Conservation (phyloP, 2,888 invertebrate species). For the Caenorhabditis japonica region DNA sequence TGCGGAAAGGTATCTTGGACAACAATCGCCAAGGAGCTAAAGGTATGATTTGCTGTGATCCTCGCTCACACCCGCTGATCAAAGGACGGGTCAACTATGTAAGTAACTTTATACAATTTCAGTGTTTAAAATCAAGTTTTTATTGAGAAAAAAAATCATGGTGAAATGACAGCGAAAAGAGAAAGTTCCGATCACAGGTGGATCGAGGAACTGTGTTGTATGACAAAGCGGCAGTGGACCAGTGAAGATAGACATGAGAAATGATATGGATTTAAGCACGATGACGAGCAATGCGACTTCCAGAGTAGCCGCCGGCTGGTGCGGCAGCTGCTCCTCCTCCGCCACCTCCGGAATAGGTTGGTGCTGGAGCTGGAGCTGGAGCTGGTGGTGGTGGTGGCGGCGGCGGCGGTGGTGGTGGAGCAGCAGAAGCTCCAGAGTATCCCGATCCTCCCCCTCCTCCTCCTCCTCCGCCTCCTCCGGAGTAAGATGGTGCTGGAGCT, state of each 20-base stretch:
- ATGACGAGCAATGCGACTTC: slow-evolving; percentile 34
- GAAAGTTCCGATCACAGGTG: slow-evolving; percentile 2
- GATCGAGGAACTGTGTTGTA: slow-evolving; percentile 4
- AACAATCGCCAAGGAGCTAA: too few species aligned
- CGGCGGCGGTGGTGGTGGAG: slow-evolving; percentile 31
- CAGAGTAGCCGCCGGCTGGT: slow-evolving; percentile 16
- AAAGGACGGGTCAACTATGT: too few species aligned
- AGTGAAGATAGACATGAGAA: slow-evolving; percentile 28
- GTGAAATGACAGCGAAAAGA: not conserved
- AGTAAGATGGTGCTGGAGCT: slow-evolving; percentile 29
- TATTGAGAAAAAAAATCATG: too few species aligned
- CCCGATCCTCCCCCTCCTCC: slow-evolving; percentile 33
- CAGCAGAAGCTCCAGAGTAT: slow-evolving; percentile 30
- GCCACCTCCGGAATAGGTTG: too few species aligned
- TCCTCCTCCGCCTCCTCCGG: slow-evolving; percentile 25
- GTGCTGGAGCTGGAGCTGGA: slow-evolving; percentile 10
- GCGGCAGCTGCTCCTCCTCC: slow-evolving; percentile 5
- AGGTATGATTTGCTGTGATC: too few species aligned
- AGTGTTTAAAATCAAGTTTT: too few species aligned
- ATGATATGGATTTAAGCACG: slow-evolving; percentile 15
- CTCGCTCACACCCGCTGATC: too few species aligned
- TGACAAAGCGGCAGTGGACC: slow-evolving; percentile 12
- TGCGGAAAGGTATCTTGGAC: too few species aligned
- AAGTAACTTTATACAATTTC: too few species aligned
- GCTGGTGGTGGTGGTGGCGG: slow-evolving; percentile 29